A percentile compares a stretch with the other conserved stretches of the same genome.
Conservation (phyloP, 2,888 invertebrate species). For the Limenitis camilla region DNA sequence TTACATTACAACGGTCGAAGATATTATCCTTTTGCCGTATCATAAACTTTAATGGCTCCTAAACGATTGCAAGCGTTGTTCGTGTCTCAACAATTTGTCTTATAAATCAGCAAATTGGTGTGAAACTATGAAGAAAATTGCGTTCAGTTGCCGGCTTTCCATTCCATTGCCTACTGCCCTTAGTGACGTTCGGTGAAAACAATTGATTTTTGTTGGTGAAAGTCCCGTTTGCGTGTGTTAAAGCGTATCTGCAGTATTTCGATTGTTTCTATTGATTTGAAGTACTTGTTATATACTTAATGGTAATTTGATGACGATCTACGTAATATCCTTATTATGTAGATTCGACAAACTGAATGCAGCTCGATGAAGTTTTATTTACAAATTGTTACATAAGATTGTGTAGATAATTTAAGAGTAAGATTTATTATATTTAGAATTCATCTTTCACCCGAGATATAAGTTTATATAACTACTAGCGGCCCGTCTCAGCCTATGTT, state of each 20-base stretch:
- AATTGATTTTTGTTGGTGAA: conserved; percentile 47
- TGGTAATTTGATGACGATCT: not conserved
- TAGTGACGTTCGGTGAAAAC: conserved; percentile 38
- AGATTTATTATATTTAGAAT: too few species aligned
- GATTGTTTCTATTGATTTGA: conserved; percentile 13
- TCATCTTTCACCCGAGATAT: too few species aligned
- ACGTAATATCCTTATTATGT: too few species aligned
- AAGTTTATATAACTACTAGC: too few species aligned
- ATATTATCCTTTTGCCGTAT: not conserved
- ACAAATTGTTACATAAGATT: too few species aligned
- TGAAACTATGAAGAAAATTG: conserved; percentile 43
- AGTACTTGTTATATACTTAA: not conserved
- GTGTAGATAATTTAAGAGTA: too few species aligned
- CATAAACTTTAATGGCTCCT: conserved; percentile 5
- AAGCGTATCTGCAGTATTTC: conserved; percentile 13
- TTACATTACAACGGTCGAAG: not conserved
- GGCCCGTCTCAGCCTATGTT: too few species aligned
- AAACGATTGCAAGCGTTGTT: conserved; percentile 25
- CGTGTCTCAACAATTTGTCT: conserved; percentile 41
- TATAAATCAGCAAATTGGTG: conserved; percentile 49
- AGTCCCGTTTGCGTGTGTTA: conserved; percentile 28
- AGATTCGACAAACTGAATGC: too few species aligned
- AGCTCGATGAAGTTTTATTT: too few species aligned
- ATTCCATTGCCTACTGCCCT: conserved; percentile 29
- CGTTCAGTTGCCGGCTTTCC: conserved; percentile 30